Conservation (phyloP, 1,140 invertebrate genomes). For the Antheraea mylitta region DNA sequence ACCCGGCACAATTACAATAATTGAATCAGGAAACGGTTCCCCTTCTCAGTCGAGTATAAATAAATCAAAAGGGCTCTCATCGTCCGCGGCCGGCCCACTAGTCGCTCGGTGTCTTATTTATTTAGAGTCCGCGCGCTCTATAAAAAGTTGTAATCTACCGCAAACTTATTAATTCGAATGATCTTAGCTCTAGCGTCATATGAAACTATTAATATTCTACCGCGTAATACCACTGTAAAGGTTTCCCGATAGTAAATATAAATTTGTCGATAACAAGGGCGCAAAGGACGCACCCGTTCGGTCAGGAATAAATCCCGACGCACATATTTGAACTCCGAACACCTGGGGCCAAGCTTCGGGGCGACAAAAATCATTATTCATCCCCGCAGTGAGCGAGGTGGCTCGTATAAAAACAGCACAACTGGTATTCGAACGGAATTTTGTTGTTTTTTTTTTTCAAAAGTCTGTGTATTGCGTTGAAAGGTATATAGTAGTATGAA, state of each 20-base stretch:
- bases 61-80: constrained; percentile 59
- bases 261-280: constrained; percentile 3
- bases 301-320: constrained; percentile 13
- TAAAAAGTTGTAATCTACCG: constrained; percentile 31
- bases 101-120: constrained; percentile 40
- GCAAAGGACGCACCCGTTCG: background rate
- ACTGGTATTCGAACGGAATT: constrained; percentile 22
- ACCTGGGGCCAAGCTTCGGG: constrained; percentile 33
- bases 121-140: constrained; percentile 34
- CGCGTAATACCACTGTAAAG: background rate
- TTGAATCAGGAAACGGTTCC: constrained; percentile 67
- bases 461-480: background rate
- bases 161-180: background rate
- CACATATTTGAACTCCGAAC: constrained; percentile 25
- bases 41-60: constrained; percentile 51
- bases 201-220: background rate
- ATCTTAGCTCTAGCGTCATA: background rate
- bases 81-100: constrained; percentile 24
- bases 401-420: constrained; percentile 25
- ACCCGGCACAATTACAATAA: constrained; percentile 58
- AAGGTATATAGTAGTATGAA: background rate
- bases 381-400: constrained; percentile 16
- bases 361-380: constrained; percentile 41
- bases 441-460: background rate
- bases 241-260: constrained; percentile 6